phyloP scores from a whole-genome alignment of 2,113 vertebrate species.

The Peromyscus polionotus region DNA sequence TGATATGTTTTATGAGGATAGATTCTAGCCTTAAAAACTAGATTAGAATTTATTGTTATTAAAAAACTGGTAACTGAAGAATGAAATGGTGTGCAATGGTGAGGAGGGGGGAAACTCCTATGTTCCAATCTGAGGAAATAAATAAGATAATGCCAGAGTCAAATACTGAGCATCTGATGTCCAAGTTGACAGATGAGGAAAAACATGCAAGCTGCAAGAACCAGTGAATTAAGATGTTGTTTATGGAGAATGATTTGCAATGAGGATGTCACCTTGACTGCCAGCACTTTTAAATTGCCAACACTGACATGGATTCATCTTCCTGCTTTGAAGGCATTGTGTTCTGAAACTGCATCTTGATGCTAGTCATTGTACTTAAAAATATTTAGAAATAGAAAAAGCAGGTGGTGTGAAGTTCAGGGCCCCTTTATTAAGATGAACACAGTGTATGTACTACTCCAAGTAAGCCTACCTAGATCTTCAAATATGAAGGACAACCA shows the following conservation, averaged over 20 bases:
- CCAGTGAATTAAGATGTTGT: constrained; percentile 4
- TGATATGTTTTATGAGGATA: not conserved
- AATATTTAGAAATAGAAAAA: not conserved
- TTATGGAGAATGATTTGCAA: too few species aligned
- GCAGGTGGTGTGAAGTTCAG: not conserved
- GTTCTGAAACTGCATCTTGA: not conserved
- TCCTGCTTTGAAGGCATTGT: not conserved
- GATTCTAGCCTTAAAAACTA: not conserved
- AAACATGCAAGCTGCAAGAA: not conserved
- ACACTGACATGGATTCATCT: not conserved
- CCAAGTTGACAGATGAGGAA: not conserved
- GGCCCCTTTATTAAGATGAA: not conserved
- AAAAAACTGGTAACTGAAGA: not conserved
- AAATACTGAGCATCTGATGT: not conserved
- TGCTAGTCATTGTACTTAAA: not conserved
- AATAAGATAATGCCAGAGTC: not conserved
- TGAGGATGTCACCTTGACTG: not conserved
- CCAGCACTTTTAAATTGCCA: not conserved
- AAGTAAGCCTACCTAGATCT: not conserved
- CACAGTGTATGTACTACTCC: not conserved
- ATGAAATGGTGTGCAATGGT: not conserved
- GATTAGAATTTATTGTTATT: not conserved
- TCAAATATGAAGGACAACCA: not conserved
- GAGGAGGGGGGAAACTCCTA: not conserved
- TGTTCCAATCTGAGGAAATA: not conserved